phyloP scores from a whole-genome alignment of 2,888 invertebrate species.

The Lasioglossum marginatum region DNA sequence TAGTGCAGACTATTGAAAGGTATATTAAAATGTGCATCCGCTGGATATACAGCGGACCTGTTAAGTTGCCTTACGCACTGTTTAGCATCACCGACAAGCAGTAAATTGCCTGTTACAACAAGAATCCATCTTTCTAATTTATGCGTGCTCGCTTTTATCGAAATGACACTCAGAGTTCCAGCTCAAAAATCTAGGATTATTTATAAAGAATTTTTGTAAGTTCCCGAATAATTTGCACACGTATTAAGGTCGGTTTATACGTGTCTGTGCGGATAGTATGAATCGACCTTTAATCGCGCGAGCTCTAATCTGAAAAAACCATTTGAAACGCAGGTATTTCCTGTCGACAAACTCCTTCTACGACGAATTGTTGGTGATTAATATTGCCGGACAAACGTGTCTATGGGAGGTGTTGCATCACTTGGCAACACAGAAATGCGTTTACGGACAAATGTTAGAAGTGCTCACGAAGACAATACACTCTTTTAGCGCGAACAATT shows the following conservation, averaged over 20 bases:
- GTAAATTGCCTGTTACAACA: slow-evolving; percentile 87
- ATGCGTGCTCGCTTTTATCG: slow-evolving; percentile 88
- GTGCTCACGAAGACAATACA: slow-evolving; percentile 85
- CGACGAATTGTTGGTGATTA: slow-evolving; percentile 88
- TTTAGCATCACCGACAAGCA: slow-evolving; percentile 85
- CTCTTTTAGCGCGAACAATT: slow-evolving; percentile 66
- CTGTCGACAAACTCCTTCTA: slow-evolving; percentile 87
- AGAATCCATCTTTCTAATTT: slow-evolving; percentile 88
- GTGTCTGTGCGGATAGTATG: neutral
- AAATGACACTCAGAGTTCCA: slow-evolving; percentile 85
- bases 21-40: slow-evolving; percentile 87
- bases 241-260: neutral
- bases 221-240: slow-evolving; percentile 50
- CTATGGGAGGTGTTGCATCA: slow-evolving; percentile 87
- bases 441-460: slow-evolving; percentile 86
- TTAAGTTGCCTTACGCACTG: slow-evolving; percentile 87
- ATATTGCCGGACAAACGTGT: slow-evolving; percentile 88
- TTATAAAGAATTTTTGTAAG: slow-evolving; percentile 86
- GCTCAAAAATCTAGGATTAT: slow-evolving; percentile 82
- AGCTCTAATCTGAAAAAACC: neutral
- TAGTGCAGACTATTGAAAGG: slow-evolving; percentile 87
- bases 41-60: slow-evolving; percentile 87
- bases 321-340: slow-evolving; percentile 84
- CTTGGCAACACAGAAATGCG: slow-evolving; percentile 86
- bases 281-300: neutral